Evolutionary conservation across 2,888 invertebrate species (phyloP).

Genomic region (Nemotelus nigrinus): DNA sequence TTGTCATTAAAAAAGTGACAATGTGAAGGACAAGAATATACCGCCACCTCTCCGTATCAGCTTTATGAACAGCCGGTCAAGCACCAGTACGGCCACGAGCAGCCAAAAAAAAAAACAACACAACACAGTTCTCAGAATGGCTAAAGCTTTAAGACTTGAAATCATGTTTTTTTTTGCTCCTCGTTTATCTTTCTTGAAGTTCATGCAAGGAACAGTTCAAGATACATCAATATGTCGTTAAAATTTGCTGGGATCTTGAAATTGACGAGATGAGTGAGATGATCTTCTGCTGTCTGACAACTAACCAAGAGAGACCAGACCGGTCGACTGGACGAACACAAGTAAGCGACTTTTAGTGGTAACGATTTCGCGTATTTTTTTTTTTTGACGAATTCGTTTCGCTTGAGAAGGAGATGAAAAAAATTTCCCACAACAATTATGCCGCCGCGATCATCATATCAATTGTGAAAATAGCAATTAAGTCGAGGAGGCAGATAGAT

Average conservation of each 20-base stretch:
- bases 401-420: not conserved
- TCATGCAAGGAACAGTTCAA: not conserved
- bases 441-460: not conserved
- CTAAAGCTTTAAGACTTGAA: not conserved
- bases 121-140: not conserved
- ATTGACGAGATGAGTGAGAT: not conserved
- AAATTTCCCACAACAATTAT: slow-evolving; percentile 35
- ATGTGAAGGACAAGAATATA: slow-evolving; percentile 28
- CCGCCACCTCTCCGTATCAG: not conserved
- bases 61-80: not conserved
- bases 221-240: slow-evolving; percentile 40
- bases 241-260: slow-evolving; percentile 12
- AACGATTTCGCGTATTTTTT: not conserved
- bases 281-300: no score
- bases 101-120: no score
- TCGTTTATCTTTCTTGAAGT: not conserved
- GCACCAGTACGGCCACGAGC: no score
- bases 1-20: slow-evolving; percentile 33
- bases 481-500: not conserved
- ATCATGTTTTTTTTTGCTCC: slow-evolving; percentile 1
- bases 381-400: not conserved
- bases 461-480: slow-evolving; percentile 21
- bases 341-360: no score
- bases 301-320: no score
- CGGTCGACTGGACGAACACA: no score